phyloP scores from a whole-genome alignment of 2,797 vertebrate species.

The Xenentodon cancila region DNA sequence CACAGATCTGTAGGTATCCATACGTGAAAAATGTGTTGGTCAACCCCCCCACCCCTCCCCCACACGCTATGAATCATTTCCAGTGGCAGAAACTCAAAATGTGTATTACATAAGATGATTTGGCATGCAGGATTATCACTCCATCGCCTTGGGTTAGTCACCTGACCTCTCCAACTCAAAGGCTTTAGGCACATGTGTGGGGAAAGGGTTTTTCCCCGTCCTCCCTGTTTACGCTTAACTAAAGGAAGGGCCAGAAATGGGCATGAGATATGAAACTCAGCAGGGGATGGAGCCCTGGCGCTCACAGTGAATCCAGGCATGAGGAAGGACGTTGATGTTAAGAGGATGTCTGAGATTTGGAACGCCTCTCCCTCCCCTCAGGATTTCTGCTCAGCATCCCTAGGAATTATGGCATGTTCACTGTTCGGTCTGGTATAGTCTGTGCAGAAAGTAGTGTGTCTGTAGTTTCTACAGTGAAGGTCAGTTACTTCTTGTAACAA shows the following conservation, averaged over 20 bases:
- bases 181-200: slow-evolving; percentile 36
- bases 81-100: slow-evolving; percentile 58
- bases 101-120: slow-evolving; percentile 72
- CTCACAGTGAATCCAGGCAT: too few species aligned
- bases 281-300: neutral
- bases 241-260: slow-evolving; percentile 37
- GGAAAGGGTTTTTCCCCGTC: slow-evolving; percentile 55
- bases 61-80: slow-evolving; percentile 44
- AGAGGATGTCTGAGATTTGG: too few species aligned
- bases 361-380: neutral
- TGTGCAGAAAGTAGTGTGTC: too few species aligned
- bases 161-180: slow-evolving; percentile 43
- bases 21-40: too few species aligned
- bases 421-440: too few species aligned
- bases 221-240: slow-evolving; percentile 35
- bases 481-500: too few species aligned
- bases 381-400: too few species aligned
- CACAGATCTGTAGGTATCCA: too few species aligned
- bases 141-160: slow-evolving; percentile 44
- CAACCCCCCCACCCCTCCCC: slow-evolving; percentile 35
- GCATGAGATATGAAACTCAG: slow-evolving; percentile 30
- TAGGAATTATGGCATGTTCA: too few species aligned
- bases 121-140: slow-evolving; percentile 60
- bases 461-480: too few species aligned
- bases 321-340: too few species aligned